phyloP scores from a whole-genome alignment of 2,797 vertebrate species.

The Pogonophryne albipinna region DNA sequence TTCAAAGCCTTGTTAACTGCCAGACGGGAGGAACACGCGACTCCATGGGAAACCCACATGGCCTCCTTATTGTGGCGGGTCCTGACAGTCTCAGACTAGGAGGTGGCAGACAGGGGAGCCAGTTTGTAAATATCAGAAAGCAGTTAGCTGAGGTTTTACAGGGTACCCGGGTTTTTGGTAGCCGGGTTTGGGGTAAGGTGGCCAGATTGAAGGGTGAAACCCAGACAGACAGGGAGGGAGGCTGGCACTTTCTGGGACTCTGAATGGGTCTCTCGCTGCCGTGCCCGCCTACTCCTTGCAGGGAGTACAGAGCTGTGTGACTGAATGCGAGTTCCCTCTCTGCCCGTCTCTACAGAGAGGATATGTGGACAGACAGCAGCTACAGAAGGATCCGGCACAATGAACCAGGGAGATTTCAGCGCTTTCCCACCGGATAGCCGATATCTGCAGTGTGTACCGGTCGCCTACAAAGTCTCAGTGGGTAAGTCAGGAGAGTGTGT shows the following conservation, averaged over 20 bases:
- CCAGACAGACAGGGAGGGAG: conserved; percentile 64
- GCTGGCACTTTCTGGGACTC: conserved; percentile 74
- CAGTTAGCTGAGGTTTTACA: conserved; percentile 78
- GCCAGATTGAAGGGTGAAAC: conserved; percentile 55
- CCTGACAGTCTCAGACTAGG: conserved; percentile 84
- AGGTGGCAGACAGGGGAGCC: conserved; percentile 76
- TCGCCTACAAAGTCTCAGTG: conserved; percentile 55
- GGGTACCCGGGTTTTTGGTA: conserved; percentile 58
- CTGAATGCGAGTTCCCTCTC: conserved; percentile 77
- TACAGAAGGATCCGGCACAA: conserved; percentile 44
- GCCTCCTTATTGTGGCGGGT: conserved; percentile 89
- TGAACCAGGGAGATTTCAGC: conserved; percentile 31
- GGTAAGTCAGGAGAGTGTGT: conserved; percentile 72
- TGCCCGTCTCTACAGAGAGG: conserved; percentile 78
- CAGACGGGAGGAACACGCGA: conserved; percentile 91
- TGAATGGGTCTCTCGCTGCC: conserved; percentile 72
- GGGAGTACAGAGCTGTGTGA: conserved; percentile 78
- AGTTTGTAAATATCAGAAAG: conserved; percentile 69
- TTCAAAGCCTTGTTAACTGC: conserved; percentile 96
- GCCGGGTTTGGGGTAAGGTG: conserved; percentile 37
- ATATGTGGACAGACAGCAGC: conserved; percentile 68
- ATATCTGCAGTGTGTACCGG: conserved; percentile 34
- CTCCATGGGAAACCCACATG: conserved; percentile 88
- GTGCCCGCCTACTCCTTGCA: conserved; percentile 79
- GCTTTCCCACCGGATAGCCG: conserved; percentile 45